phyloP scores from a whole-genome alignment of 2,797 vertebrate species.

The Falco peregrinus region DNA sequence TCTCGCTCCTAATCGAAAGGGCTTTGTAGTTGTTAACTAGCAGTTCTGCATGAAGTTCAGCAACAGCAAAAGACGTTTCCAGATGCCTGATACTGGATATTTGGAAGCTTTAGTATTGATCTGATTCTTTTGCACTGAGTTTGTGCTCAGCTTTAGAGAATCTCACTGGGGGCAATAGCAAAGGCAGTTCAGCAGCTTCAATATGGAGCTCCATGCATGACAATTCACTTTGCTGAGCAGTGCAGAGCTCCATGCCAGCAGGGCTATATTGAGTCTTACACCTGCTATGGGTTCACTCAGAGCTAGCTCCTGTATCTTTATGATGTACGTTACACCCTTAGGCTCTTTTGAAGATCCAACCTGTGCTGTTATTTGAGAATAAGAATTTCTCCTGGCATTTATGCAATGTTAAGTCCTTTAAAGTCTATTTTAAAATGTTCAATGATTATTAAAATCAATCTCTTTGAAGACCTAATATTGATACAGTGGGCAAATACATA shows the following conservation, averaged over 20 bases:
- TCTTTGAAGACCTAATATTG: background rate
- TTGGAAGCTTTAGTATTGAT: background rate
- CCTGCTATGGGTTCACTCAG: background rate
- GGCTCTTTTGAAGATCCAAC: background rate
- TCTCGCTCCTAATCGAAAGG: background rate
- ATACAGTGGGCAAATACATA: background rate
- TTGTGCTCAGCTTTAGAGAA: background rate
- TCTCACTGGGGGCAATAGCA: background rate
- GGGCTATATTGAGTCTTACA: background rate
- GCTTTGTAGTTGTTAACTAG: background rate
- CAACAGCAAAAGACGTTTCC: background rate
- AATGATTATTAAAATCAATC: background rate
- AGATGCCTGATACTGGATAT: background rate
- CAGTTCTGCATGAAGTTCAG: background rate
- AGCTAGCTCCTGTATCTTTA: background rate
- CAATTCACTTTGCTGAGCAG: background rate
- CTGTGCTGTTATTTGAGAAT: background rate
- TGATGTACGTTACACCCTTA: background rate
- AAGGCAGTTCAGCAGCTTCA: background rate
- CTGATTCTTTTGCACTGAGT: background rate
- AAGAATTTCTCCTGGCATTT: background rate
- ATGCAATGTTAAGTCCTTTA: background rate
- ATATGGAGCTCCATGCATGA: fast-evolving
- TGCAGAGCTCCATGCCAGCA: background rate
- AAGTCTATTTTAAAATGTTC: background rate